Base-by-base conservation (phyloP, 2,113 vertebrate species). In the Ictidomys tridecemlineatus region DNA sequence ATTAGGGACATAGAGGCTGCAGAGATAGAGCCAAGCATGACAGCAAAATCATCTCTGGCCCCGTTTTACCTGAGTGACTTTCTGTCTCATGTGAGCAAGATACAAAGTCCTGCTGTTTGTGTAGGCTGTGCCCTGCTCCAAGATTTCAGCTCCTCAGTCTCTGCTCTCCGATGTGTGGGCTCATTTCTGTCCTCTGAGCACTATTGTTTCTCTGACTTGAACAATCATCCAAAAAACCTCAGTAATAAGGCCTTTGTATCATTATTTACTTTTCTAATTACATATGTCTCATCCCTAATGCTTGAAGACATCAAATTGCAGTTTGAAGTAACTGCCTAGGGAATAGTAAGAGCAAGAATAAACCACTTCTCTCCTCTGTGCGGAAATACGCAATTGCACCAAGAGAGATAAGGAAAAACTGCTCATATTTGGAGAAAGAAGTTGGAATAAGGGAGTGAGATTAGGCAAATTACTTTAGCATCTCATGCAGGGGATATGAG, bases 261-360 rank as follows among this genome's bases (percentile, higher is more conserved):
- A 85, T 89, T 93, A 95, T 80, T 97, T 96, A 76, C 69, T 92
- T 92, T 96, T 95, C 86, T 97, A 96, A 93, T 97, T 94, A 96
- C 65, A 85, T 95, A 78, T 94, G 72, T 94, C 79, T 91, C 70
- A 69, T 85, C 65, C 70, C 42, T 80, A 77, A 4, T 53, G n/a
- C 74, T 86, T 67, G 91, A 96, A 98, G 83, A 96, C 83, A 70
- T 85, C 70, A 84, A 90, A 95, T 86, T 89, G 78, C 28, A 82
- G 84, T 89, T 63, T 80, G 89, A 96, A 97, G 83, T 91, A 89
- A 95, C 63, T 61, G 34, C 56, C 51, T 42, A 69, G 53, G 86
- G 82, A 84, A 93, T 89, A 82, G n/a, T 22, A 82, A 84, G 72
- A 80, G 37, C 72, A 94, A 61, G 14, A 96, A 93, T 69, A 90